Base-by-base conservation (phyloP, 2,888 invertebrate species). In the Cephonodes hylas region DNA sequence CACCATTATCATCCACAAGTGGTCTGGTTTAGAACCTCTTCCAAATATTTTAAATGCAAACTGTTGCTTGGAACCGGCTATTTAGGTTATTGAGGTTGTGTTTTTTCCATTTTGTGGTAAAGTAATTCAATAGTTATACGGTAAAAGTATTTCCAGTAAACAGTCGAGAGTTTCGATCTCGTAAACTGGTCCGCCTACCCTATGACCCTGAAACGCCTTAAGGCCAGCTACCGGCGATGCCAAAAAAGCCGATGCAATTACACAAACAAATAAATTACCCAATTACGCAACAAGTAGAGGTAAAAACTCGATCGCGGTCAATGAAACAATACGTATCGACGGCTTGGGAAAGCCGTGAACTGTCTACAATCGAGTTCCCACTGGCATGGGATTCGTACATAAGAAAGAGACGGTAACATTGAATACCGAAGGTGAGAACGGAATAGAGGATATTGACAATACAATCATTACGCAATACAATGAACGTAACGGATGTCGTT, bases 281-380 rank as follows among this genome's bases (percentile, higher is more conserved):
- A 53, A 53, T 60, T 53, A 60, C 20, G n/a, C 20, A 60, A 60
- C 45, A 42, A 42, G 15, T 44, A 44, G 31, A 58, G 31, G 34
- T 18, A 53, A 27, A 57, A 57, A 59, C 23, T 20, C 48, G 42
- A 53, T 60, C 46, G 38, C 46, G 25, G 48, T 38, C 60, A 42
- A 48, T 42, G 42, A 60, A 60, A 60, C 48, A 60, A 60, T 60
- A 53, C 31, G 34, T 18, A 59, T 48, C n/a, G 46, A 13, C 6
- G 22, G n/a, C 48, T 53, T 60, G 60, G 42, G 45, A 53, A 42
- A 42, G 53, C 23, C 48, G 53, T 46, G 45, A 59, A 59, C 59
- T 20, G 22, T 31, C 23, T 10, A 25, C 60, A 48, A 53, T 60
- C 42, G 22, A 25, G 25, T 31, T 53, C 27, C 31, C 27, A 18